A percentile compares a stretch with the other conserved stretches of the same genome.
phyloP scores from a whole-genome alignment of 2,797 vertebrate species.

The Psittacula echo region DNA sequence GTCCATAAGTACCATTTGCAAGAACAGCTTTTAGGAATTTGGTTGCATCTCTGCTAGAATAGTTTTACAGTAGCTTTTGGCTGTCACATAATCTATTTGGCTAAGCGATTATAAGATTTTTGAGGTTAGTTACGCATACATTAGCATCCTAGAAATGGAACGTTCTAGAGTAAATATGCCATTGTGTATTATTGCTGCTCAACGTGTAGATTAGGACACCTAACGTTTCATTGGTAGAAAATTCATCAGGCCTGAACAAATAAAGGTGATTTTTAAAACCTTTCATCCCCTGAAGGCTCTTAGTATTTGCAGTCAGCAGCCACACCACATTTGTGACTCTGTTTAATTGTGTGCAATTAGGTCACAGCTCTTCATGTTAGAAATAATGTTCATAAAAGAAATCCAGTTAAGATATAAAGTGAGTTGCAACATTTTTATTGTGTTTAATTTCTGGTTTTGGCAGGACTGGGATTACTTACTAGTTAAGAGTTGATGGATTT shows the following conservation, averaged over 20 bases:
- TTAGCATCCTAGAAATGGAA: not conserved
- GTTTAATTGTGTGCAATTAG: slow-evolving; percentile 15
- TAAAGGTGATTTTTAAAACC: not conserved
- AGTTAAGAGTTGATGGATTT: slow-evolving; percentile 27
- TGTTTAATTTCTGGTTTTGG: slow-evolving; percentile 10
- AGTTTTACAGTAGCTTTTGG: not conserved
- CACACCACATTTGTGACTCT: not conserved
- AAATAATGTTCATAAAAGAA: not conserved
- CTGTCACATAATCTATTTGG: not conserved
- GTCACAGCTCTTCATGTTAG: not conserved
- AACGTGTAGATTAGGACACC: not conserved
- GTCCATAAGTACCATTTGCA: not conserved
- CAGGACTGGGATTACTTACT: not conserved
- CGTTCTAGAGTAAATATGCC: not conserved
- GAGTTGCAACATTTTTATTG: not conserved
- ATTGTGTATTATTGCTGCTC: accelerated
- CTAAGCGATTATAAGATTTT: accelerated
- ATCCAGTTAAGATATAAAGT: not conserved
- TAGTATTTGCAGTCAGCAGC: not conserved
- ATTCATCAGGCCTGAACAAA: not conserved
- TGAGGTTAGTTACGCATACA: not conserved
- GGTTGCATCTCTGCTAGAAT: not conserved
- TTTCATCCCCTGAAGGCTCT: not conserved
- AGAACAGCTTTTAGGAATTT: not conserved
- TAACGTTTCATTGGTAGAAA: not conserved